Percentiles rank a stretch among this genome's conserved stretches.
phyloP scores from a whole-genome alignment of 2,113 vertebrate species.

The Oryzias javanicus region DNA sequence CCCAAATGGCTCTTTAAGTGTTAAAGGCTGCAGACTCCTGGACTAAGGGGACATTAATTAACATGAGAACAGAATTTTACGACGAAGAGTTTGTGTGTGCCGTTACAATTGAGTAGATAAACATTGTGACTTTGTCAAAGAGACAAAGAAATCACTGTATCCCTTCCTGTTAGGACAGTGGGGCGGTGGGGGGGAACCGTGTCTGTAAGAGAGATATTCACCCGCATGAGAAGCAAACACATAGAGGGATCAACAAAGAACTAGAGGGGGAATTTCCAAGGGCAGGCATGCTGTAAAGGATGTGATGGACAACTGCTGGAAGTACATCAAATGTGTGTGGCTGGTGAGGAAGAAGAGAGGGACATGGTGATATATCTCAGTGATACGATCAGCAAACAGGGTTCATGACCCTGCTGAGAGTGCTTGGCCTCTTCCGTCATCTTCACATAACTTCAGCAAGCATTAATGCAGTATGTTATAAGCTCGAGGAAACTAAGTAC shows the following conservation, averaged over 20 bases:
- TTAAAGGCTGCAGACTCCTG: no score
- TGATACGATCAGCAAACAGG: slow-evolving; percentile 73
- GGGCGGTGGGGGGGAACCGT: neutral
- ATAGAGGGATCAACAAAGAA: slow-evolving; percentile 31
- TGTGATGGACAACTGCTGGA: slow-evolving; percentile 58
- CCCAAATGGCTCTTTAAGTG: no score
- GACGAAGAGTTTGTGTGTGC: neutral
- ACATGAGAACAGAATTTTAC: slow-evolving; percentile 3
- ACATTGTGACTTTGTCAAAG: slow-evolving; percentile 48
- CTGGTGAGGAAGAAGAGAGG: slow-evolving; percentile 22
- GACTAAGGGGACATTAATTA: slow-evolving; percentile 1
- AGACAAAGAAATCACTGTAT: slow-evolving; percentile 22
- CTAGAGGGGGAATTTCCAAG: slow-evolving; percentile 43
- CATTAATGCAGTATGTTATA: slow-evolving; percentile 16
- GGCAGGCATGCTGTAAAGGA: slow-evolving; percentile 44
- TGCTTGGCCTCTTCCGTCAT: slow-evolving; percentile 56
- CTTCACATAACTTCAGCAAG: slow-evolving; percentile 20
- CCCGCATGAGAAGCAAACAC: slow-evolving; percentile 23
- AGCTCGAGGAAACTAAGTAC: no score
- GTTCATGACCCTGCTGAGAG: slow-evolving; percentile 64
- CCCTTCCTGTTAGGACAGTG: slow-evolving; percentile 26
- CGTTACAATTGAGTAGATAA: slow-evolving; percentile 27
- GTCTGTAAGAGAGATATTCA: slow-evolving; percentile 20
- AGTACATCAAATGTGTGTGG: slow-evolving; percentile 32
- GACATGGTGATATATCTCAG: slow-evolving; percentile 52